A percentile compares a stretch with the other conserved stretches of the same genome.
These are phyloP conservation scores for Cavia porcellus DNA, from an alignment of 2,113 vertebrate species.

Conservation along the genomic window DNA sequence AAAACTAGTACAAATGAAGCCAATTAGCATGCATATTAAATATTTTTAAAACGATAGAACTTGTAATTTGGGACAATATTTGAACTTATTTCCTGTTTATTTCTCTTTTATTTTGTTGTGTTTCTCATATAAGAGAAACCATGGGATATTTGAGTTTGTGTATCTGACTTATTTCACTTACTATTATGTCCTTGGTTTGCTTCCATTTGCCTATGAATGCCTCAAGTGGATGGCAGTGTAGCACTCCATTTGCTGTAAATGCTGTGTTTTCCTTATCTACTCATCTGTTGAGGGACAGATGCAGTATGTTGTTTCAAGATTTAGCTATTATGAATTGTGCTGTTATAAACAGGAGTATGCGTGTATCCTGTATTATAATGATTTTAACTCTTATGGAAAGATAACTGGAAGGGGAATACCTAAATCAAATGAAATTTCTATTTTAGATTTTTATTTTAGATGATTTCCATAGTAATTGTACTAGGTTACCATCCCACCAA, in stretches of 20 bases:
- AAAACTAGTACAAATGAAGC: background rate
- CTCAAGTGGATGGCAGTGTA: background rate
- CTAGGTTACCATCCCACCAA: background rate
- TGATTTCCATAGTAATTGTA: background rate
- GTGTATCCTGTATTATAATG: background rate
- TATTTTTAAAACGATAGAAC: background rate
- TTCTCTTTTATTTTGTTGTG: background rate
- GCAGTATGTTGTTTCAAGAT: background rate
- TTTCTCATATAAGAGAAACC: background rate
- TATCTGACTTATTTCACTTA: background rate
- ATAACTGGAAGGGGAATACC: background rate
- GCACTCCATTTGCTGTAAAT: background rate
- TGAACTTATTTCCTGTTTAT: background rate
- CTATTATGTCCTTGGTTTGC: background rate
- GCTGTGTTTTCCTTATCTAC: background rate
- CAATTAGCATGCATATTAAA: background rate
- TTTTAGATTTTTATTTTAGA: background rate
- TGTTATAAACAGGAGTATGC: background rate
- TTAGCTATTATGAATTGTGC: background rate
- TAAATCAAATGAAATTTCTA: background rate
- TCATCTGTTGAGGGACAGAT: background rate
- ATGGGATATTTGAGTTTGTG: background rate
- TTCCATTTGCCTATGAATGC: background rate
- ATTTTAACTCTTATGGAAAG: background rate
- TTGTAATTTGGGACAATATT: background rate